A percentile compares a stretch with the other conserved stretches of the same genome.
phyloP scores from a whole-genome alignment of 2,888 invertebrate species.

The Lymantria dispar region DNA sequence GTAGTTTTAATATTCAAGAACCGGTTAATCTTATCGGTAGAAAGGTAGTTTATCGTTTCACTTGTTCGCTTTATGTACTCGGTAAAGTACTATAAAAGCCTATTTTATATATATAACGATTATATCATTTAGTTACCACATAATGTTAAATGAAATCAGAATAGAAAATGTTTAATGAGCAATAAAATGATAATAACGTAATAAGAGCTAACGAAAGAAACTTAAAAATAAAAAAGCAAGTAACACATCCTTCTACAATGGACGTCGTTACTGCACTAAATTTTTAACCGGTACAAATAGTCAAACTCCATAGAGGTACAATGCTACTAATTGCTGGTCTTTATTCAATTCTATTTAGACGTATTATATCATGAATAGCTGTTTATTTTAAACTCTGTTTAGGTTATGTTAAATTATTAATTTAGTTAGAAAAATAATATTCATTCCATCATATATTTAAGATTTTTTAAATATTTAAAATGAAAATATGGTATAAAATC shows the following conservation, averaged over 20 bases:
- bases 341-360: too few relatives aligned
- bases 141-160: constrained; percentile 6
- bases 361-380: too few relatives aligned
- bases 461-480: too few relatives aligned
- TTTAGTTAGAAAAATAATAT: too few relatives aligned
- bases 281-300: background rate
- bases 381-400: too few relatives aligned
- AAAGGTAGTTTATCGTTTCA: constrained; percentile 22
- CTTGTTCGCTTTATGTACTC: constrained; percentile 22
- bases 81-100: constrained; percentile 15
- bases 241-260: constrained; percentile 35
- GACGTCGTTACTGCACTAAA: constrained; percentile 45
- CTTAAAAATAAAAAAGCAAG: constrained; percentile 40
- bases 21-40: constrained; percentile 21
- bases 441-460: too few relatives aligned
- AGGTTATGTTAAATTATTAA: too few relatives aligned
- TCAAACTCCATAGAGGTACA: too few relatives aligned
- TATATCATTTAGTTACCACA: constrained; percentile 6
- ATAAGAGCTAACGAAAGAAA: constrained; percentile 24
- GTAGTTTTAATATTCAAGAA: constrained; percentile 12
- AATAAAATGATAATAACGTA: constrained; percentile 16
- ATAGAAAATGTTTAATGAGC: constrained; percentile 11
- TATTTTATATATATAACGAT: constrained; percentile 13
- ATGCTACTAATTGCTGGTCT: too few relatives aligned
- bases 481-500: too few relatives aligned